phyloP scores from a whole-genome alignment of 2,888 invertebrate species.

The Drosophila mayaguana region DNA sequence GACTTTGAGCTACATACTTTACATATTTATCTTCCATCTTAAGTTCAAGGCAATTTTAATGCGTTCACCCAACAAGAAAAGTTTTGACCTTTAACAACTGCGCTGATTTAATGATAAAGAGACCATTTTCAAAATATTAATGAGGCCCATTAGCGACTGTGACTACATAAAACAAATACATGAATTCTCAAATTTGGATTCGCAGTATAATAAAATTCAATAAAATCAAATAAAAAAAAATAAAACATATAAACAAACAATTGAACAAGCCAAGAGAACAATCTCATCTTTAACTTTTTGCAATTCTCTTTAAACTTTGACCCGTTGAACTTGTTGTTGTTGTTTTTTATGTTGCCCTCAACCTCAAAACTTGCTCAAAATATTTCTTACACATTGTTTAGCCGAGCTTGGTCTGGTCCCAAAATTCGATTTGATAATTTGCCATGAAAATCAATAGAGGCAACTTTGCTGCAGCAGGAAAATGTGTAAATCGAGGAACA shows the following conservation, averaged over 20 bases:
- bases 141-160: not conserved
- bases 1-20: not conserved
- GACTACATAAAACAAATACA: not conserved
- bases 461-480: slow-evolving; percentile 12
- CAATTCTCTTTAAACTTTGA: not conserved
- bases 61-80: no score
- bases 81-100: not conserved
- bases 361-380: not conserved
- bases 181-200: no score
- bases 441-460: slow-evolving; percentile 35
- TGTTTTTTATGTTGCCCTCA: not conserved
- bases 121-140: not conserved
- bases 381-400: not conserved
- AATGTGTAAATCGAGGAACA: slow-evolving; percentile 18
- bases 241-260: not conserved
- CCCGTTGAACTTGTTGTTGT: not conserved
- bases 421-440: slow-evolving; percentile 36
- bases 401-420: not conserved
- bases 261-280: not conserved
- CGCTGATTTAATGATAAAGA: not conserved
- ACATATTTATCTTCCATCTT: not conserved
- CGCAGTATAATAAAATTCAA: no score
- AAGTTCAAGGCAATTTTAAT: not conserved
- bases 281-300: not conserved
- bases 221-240: not conserved